Evolutionary conservation across 2,888 invertebrate genomes (phyloP), one percentile per base, ranked within the genome.

Genomic region (Frankliniella intonsa): DNA sequence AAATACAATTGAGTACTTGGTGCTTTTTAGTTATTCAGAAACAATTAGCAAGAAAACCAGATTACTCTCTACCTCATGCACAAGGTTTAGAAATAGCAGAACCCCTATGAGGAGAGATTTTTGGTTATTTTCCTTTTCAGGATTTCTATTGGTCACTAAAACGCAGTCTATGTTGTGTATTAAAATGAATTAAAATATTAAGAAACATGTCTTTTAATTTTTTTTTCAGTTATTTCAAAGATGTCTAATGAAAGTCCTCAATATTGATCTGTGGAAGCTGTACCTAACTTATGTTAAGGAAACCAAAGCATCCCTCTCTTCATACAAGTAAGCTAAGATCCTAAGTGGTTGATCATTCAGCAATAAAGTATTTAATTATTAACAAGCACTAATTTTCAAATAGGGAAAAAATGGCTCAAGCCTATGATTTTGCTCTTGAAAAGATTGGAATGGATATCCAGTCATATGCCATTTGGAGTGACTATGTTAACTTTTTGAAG

Each of bases 371-470:
- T 80, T 49, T 38, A 22, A 14, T 51, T 38, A n/a, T 83, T 83
- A 76, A 76, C 69, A 25, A 9, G 22, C 12, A 25, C 25, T 25
- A 69, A 76, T 76, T 84, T 84, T 87, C 87, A 87, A 88, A 27
- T 87, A 98, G 99, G 87, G 99, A 99, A 88, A 99, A 98, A 90
- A 96, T 99, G 95, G 99, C 99, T 0, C 98, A 99, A 88, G 99
- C 99, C 0, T 99, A 99, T 88, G 99, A 99, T 89, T 99, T 99
- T 89, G 99, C 99, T 0, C 89, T 99, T 84, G 99, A 99, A 84
- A 98, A 99, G 89, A 98, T 99, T 85, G 99, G 99, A 0, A 94
- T 99, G 93, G 99, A 99, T 87, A 94, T 98, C 85, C 96, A 97
- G 89, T 97, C 98, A 0, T 97, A 96, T 88, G 94, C 95, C 12